phyloP scores from a whole-genome alignment of 1,140 invertebrate species.

The Neodiprion fabricii region DNA sequence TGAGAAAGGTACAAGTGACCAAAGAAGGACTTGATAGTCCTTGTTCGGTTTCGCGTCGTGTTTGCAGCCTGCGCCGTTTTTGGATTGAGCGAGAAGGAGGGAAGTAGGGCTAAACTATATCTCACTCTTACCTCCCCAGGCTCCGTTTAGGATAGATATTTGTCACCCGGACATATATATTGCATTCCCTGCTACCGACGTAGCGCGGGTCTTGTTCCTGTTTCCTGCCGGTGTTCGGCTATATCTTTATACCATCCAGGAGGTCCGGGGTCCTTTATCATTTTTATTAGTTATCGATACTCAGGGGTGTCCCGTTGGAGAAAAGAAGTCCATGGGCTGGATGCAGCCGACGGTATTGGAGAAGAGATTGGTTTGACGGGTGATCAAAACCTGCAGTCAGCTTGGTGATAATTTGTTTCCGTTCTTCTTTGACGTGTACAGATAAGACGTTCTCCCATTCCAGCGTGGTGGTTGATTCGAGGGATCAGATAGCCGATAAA shows the following conservation, averaged over 20 bases:
- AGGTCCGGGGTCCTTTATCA: neutral
- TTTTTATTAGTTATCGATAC: slow-evolving; percentile 14
- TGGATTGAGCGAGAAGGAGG: neutral
- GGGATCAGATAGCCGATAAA: neutral
- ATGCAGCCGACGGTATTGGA: neutral
- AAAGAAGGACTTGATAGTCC: too few relatives aligned
- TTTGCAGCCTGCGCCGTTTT: too few relatives aligned
- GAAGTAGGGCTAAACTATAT: slow-evolving; percentile 13
- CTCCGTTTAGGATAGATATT: slow-evolving; percentile 20
- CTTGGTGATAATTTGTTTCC: too few relatives aligned
- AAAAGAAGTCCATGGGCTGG: neutral
- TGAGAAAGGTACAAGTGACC: too few relatives aligned
- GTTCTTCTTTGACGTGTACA: too few relatives aligned
- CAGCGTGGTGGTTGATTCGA: neutral
- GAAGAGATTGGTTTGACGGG: neutral
- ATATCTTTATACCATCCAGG: too few relatives aligned
- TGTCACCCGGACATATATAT: slow-evolving; percentile 22
- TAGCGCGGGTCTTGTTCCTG: too few relatives aligned
- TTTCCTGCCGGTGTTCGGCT: neutral
- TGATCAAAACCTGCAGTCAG: too few relatives aligned
- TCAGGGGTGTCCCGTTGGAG: neutral
- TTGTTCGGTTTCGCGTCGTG: too few relatives aligned
- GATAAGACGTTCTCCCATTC: neutral
- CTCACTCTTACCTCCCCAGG: slow-evolving; percentile 11
- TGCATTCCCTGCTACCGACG: neutral